Percentiles rank a stretch among this genome's conserved stretches.
Conservation (phyloP, 2,113 vertebrate species). For the Sakesphorus luctuosus region DNA sequence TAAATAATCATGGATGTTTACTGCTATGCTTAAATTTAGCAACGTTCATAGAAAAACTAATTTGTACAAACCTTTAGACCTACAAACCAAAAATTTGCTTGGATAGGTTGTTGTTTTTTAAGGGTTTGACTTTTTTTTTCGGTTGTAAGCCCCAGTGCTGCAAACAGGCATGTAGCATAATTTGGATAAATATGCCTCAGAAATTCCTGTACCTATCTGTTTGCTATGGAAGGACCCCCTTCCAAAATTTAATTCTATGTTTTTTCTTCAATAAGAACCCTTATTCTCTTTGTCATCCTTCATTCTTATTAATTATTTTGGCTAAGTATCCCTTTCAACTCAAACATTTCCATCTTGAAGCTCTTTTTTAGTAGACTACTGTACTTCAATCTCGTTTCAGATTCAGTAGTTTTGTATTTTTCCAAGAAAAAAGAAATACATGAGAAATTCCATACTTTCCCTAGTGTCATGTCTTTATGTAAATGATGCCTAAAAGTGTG, state of each 20-base stretch:
- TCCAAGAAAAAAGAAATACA: not conserved
- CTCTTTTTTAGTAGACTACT: not conserved
- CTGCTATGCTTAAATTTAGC: not conserved
- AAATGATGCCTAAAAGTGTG: too few species aligned
- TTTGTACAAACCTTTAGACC: not conserved
- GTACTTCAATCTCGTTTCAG: not conserved
- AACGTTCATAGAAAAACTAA: not conserved
- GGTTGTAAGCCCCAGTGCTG: accelerated
- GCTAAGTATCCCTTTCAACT: not conserved
- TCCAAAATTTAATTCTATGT: not conserved
- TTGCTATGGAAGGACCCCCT: not conserved
- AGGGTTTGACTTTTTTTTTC: not conserved
- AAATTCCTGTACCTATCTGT: not conserved
- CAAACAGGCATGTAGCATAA: not conserved
- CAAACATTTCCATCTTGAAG: not conserved
- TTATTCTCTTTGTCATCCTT: not conserved
- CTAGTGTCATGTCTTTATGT: accelerated
- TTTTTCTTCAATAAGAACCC: not conserved
- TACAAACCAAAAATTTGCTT: not conserved
- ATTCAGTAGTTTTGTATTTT: not conserved
- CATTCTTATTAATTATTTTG: not conserved
- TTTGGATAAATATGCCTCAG: not conserved
- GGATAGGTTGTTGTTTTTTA: accelerated
- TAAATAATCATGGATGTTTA: not conserved
- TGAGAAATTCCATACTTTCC: not conserved